Evolutionary conservation across 2,888 invertebrate species (phyloP).

Genomic region (Lithodes maja): DNA sequence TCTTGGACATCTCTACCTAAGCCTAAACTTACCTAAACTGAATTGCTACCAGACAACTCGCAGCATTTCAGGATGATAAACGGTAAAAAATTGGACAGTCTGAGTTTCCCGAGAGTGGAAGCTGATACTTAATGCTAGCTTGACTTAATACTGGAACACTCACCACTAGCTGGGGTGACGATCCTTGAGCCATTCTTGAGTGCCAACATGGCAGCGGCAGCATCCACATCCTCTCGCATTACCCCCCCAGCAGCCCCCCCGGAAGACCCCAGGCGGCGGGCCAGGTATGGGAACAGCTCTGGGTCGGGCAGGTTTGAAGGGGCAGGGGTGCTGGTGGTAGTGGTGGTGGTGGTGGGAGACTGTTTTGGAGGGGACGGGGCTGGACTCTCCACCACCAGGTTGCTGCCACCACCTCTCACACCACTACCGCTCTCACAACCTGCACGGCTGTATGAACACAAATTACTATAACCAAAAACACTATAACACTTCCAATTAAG

Average conservation of each 20-base stretch:
- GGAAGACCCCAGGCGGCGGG: conserved; percentile 78
- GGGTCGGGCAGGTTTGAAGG: conserved; percentile 80
- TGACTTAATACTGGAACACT: not conserved
- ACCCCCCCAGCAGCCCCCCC: conserved; percentile 71
- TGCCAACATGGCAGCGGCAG: conserved; percentile 89
- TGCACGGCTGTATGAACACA: not conserved
- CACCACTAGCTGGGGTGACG: conserved; percentile 74
- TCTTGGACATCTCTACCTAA: too few species aligned
- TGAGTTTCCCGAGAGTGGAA: too few species aligned
- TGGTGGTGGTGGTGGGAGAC: not conserved
- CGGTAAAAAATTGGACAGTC: too few species aligned
- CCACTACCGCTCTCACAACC: not conserved
- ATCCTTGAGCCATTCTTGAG: conserved; percentile 89
- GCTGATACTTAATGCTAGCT: too few species aligned
- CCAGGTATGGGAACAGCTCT: conserved; percentile 88
- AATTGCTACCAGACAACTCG: too few species aligned
- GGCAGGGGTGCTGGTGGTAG: conserved; percentile 43
- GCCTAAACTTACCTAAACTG: too few species aligned
- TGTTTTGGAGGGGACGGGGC: conserved; percentile 13
- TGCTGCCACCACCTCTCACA: not conserved
- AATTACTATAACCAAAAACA: too few species aligned
- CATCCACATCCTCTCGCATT: conserved; percentile 80
- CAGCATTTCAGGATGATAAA: too few species aligned
- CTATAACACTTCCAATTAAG: not conserved
- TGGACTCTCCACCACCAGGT: conserved; percentile 21